A percentile compares a stretch with the other conserved stretches of the same genome.
phyloP scores from a whole-genome alignment of 2,888 invertebrate species.

The Caenorhabditis auriculariae region DNA sequence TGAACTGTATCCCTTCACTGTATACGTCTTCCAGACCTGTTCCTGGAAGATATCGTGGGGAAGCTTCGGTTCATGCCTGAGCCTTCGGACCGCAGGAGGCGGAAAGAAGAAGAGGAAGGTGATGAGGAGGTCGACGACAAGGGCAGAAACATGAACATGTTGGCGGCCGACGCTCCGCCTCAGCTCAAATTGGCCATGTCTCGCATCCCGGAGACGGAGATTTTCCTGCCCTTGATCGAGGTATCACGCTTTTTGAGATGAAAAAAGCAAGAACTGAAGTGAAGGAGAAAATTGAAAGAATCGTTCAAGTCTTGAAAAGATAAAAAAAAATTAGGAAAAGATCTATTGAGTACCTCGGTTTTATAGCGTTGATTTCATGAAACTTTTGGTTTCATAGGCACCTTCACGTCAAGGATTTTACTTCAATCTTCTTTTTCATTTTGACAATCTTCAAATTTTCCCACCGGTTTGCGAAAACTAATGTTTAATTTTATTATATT shows the following conservation, averaged over 20 bases:
- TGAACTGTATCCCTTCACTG: background rate
- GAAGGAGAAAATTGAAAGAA: background rate
- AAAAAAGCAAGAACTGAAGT: background rate
- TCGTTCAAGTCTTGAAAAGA: no score
- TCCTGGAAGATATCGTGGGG: conserved; percentile 88
- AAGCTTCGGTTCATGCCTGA: conserved; percentile 82
- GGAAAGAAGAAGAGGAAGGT: conserved; percentile 69
- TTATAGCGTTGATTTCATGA: no score
- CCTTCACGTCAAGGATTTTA: no score
- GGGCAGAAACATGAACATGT: conserved; percentile 70
- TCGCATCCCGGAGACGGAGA: conserved; percentile 86
- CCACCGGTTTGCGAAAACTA: no score
- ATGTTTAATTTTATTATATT: no score
- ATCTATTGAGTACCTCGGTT: no score
- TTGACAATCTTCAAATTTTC: no score
- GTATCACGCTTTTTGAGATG: conserved; percentile 46
- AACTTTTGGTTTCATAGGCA: background rate
- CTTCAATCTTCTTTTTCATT: no score
- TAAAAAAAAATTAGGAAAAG: no score
- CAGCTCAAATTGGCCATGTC: conserved; percentile 64
- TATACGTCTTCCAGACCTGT: conserved; percentile 73
- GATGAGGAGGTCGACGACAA: conserved; percentile 68
- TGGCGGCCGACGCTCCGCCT: conserved; percentile 64
- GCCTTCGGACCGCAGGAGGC: conserved; percentile 72
- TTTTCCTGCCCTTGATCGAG: conserved; percentile 89